Evolutionary conservation across 1,140 invertebrate species (phyloP).

Genomic region (Acromyrmex charruanus): DNA sequence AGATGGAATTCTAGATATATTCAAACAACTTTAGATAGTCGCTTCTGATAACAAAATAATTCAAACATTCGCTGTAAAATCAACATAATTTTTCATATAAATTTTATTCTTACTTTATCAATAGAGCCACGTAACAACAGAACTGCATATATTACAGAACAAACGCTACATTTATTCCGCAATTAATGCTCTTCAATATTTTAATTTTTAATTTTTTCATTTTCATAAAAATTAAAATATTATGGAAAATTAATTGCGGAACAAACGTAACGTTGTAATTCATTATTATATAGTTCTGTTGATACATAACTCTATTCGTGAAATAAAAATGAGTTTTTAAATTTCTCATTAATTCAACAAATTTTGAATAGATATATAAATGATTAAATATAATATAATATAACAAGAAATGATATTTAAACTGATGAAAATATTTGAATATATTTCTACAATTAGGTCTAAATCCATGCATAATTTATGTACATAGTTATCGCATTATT

Average conservation of each 20-base stretch:
- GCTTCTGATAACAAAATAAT: background rate
- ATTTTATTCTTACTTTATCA: background rate
- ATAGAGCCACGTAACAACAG: background rate
- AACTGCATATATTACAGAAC: background rate
- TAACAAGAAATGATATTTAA: background rate
- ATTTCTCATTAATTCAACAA: background rate
- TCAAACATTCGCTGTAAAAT: background rate
- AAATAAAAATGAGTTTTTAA: too few relatives aligned
- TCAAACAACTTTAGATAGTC: slow-evolving; percentile 8
- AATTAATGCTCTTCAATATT: background rate
- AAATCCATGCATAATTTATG: background rate
- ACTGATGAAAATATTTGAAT: background rate
- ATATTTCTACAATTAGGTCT: background rate
- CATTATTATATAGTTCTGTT: too few relatives aligned
- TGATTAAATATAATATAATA: background rate
- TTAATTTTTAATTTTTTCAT: too few relatives aligned
- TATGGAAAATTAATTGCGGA: too few relatives aligned
- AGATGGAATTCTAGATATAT: background rate
- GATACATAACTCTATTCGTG: too few relatives aligned
- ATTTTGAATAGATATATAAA: background rate
- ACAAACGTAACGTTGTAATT: too few relatives aligned
- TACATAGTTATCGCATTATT: background rate
- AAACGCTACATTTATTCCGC: background rate
- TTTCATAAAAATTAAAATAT: too few relatives aligned
- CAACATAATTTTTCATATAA: background rate